Conservation (phyloP, 2,888 invertebrate genomes). For the Troides aeacus region DNA sequence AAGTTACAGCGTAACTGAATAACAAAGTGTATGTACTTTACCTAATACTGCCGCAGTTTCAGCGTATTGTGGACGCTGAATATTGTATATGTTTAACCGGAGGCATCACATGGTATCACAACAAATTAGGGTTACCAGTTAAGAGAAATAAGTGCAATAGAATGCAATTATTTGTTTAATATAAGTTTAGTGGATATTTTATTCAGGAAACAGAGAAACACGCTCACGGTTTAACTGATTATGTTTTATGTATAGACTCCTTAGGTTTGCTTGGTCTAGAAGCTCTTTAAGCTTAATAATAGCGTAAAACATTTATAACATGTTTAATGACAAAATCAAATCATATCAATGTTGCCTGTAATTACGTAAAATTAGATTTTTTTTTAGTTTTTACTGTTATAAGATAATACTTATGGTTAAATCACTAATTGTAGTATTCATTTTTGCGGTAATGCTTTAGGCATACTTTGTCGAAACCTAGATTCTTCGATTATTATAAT, state of each 20-base stretch:
- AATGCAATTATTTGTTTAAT: not conserved
- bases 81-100: constrained; percentile 25
- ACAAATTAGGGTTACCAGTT: constrained; percentile 16
- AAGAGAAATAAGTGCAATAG: not conserved
- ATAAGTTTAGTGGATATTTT: too few relatives aligned
- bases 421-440: too few relatives aligned
- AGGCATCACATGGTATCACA: constrained; percentile 18
- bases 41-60: constrained; percentile 15
- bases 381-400: too few relatives aligned
- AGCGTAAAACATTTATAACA: not conserved
- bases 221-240: not conserved
- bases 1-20: constrained; percentile 19
- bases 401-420: too few relatives aligned
- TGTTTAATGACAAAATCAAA: not conserved
- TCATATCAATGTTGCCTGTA: too few relatives aligned
- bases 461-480: too few relatives aligned
- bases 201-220: too few relatives aligned
- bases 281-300: not conserved
- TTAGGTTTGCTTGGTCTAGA: not conserved
- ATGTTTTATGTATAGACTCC: not conserved
- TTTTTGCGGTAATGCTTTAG: too few relatives aligned
- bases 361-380: too few relatives aligned
- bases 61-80: constrained; percentile 25
- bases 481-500: too few relatives aligned
- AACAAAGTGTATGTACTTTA: constrained; percentile 15